Evolutionary conservation across 1,140 invertebrate genomes (phyloP).

Genomic region (Zaprionus ghesquierei): DNA sequence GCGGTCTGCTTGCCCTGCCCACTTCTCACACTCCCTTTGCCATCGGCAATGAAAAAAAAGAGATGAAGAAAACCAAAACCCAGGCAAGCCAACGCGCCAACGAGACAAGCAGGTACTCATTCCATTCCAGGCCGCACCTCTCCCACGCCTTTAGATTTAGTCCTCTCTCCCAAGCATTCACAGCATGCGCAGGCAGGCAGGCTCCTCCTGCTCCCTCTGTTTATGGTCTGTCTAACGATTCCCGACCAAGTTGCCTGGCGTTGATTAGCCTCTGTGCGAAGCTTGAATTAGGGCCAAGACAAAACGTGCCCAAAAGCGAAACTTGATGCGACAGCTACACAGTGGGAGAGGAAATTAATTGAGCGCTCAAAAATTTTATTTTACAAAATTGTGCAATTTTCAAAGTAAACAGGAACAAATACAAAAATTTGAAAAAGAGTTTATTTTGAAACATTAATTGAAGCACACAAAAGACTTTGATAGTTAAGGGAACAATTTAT

Average conservation of each 20-base stretch:
- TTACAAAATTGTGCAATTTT: background rate
- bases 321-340: conserved; percentile 61
- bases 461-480: no score
- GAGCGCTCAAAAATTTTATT: background rate
- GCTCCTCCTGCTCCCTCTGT: conserved; percentile 38
- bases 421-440: background rate
- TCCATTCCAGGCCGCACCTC: conserved; percentile 1
- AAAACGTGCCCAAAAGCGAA: conserved; percentile 76
- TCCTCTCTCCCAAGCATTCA: background rate
- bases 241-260: conserved; percentile 73
- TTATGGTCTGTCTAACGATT: conserved; percentile 80
- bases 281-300: conserved; percentile 76
- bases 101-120: conserved; percentile 28
- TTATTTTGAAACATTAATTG: no score
- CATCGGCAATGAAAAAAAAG: background rate
- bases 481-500: no score
- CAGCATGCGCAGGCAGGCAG: background rate
- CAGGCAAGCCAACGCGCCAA: background rate
- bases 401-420: background rate
- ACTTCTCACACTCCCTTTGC: background rate
- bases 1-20: conserved; percentile 65
- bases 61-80: background rate
- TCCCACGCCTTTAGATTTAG: background rate
- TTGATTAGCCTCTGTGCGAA: conserved; percentile 75
- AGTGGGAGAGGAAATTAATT: conserved; percentile 12